Conservation (phyloP, 2,888 invertebrate species). For the Ferdinandea cuprea region DNA sequence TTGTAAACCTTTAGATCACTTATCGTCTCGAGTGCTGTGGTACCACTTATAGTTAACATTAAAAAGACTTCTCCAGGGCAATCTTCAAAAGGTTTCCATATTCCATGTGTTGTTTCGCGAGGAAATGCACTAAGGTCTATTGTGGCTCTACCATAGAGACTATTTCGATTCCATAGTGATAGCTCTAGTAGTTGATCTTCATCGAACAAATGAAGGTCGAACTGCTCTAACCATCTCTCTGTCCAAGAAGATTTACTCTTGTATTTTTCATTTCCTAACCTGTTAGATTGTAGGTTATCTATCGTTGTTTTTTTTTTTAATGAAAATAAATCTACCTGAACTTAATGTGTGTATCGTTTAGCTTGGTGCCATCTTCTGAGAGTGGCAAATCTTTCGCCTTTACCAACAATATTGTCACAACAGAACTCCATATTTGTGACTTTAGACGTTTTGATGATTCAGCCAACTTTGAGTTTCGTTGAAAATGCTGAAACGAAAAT, state of each 20-base stretch:
- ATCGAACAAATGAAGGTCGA: constrained; percentile 97
- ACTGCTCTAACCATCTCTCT: constrained; percentile 97
- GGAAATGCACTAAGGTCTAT: constrained; percentile 93
- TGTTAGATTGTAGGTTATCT: constrained; percentile 79
- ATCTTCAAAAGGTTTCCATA: constrained; percentile 95
- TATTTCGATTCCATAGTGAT: constrained; percentile 88
- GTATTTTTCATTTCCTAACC: constrained; percentile 98
- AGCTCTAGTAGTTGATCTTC: constrained; percentile 96
- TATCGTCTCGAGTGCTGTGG: constrained; percentile 95
- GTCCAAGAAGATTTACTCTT: constrained; percentile 96
- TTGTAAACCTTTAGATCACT: constrained; percentile 94
- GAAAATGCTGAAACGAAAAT: constrained; percentile 86
- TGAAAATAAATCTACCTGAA: constrained; percentile 88
- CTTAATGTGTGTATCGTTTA: constrained; percentile 97
- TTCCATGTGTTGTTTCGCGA: constrained; percentile 94
- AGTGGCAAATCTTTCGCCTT: constrained; percentile 96
- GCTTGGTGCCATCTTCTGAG: constrained; percentile 91
- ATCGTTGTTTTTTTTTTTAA: background rate
- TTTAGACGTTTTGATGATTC: constrained; percentile 93
- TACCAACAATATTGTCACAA: constrained; percentile 97
- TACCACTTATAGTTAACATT: constrained; percentile 96
- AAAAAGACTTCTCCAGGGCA: constrained; percentile 93
- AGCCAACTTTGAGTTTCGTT: constrained; percentile 89
- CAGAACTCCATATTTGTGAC: constrained; percentile 98
- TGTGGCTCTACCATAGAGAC: constrained; percentile 86